phyloP scores from a whole-genome alignment of 2,888 invertebrate genomes.

The Mesorhabditis belari region DNA sequence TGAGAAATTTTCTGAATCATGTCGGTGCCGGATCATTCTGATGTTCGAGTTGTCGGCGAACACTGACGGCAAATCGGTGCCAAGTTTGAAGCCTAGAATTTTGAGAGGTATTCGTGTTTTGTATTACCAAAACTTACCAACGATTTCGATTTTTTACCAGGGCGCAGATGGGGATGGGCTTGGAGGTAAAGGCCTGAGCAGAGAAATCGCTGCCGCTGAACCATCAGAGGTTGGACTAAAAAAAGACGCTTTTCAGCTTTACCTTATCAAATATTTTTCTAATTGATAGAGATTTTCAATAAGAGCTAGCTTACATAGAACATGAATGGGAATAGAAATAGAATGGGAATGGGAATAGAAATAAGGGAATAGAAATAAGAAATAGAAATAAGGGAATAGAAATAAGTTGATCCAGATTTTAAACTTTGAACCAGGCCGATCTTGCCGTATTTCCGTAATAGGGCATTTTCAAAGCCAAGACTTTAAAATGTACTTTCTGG shows the following conservation, averaged over 20 bases:
- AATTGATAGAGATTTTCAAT: too few species aligned
- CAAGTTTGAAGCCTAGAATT: constrained; percentile 76
- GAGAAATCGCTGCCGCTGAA: constrained; percentile 82
- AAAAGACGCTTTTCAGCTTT: background rate
- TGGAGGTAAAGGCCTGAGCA: constrained; percentile 82
- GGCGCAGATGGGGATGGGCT: constrained; percentile 69
- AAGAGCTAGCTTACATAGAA: too few species aligned
- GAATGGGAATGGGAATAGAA: constrained; percentile 3
- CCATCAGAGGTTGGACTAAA: constrained; percentile 88
- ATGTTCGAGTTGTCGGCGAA: constrained; percentile 73
- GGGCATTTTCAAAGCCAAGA: too few species aligned
- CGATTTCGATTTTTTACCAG: constrained; percentile 87
- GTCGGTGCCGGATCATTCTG: constrained; percentile 58
- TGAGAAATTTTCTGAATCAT: constrained; percentile 59
- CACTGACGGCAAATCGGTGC: constrained; percentile 78
- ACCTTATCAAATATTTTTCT: too few species aligned
- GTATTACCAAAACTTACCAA: constrained; percentile 58
- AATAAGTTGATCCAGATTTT: too few species aligned
- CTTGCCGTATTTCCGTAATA: background rate
- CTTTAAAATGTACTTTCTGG: too few species aligned
- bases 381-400: too few species aligned
- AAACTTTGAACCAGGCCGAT: too few species aligned
- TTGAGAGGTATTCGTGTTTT: background rate
- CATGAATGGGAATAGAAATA: too few species aligned
- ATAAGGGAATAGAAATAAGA: background rate